Evolutionary conservation across 2,797 vertebrate species (phyloP).

Genomic region (Xenopus petersii): DNA sequence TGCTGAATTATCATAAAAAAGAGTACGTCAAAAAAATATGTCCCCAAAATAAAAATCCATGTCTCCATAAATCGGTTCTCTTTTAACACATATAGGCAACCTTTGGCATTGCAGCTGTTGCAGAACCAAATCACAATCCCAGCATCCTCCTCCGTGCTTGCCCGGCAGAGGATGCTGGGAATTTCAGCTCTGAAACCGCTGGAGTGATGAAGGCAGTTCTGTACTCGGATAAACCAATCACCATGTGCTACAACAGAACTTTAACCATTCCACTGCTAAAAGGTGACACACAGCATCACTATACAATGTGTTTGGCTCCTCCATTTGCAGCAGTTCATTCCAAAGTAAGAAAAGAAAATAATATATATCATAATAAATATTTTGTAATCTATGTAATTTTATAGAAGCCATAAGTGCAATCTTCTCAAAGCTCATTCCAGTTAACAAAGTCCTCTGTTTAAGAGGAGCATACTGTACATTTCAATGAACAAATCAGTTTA

Average conservation of each 20-base stretch:
- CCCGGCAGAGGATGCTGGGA: background rate
- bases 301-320: background rate
- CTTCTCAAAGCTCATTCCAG: slow-evolving; percentile 55
- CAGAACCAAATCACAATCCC: background rate
- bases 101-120: background rate
- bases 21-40: slow-evolving; percentile 28
- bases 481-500: slow-evolving; percentile 81
- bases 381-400: slow-evolving; percentile 55
- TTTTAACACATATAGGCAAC: slow-evolving; percentile 28
- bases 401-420: slow-evolving; percentile 60
- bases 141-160: background rate
- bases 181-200: background rate
- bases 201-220: background rate
- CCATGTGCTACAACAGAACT: slow-evolving; percentile 11
- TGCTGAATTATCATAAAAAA: slow-evolving; percentile 40
- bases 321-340: background rate
- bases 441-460: slow-evolving; percentile 52
- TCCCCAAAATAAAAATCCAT: slow-evolving; percentile 7
- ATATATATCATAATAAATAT: slow-evolving; percentile 7
- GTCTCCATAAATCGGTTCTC: slow-evolving; percentile 26
- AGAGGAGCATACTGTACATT: slow-evolving; percentile 71
- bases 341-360: slow-evolving; percentile 21
- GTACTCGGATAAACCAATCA: background rate
- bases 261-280: background rate
- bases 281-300: background rate